Evolutionary conservation across 2,888 invertebrate species (phyloP).

Genomic region (Dryobota labecula): DNA sequence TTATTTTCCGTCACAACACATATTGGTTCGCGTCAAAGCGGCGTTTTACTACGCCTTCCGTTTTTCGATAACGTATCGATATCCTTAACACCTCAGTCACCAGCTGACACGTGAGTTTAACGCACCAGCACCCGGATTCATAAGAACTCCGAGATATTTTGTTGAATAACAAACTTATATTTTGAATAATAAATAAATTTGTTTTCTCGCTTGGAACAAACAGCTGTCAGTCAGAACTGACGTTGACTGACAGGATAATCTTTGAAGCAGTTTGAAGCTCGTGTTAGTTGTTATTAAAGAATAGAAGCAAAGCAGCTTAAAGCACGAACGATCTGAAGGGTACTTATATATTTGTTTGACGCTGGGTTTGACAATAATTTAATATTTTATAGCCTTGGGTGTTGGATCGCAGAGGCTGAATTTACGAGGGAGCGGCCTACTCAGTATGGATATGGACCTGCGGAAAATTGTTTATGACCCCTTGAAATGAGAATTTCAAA

Average conservation of each 20-base stretch:
- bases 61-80: conserved; percentile 72
- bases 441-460: conserved; percentile 72
- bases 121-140: conserved; percentile 40
- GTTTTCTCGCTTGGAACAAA: conserved; percentile 46
- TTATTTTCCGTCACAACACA: conserved; percentile 69
- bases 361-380: conserved; percentile 74
- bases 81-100: conserved; percentile 59
- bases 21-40: conserved; percentile 62
- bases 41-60: conserved; percentile 72
- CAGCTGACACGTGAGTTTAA: neutral
- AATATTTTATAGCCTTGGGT: conserved; percentile 75
- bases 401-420: conserved; percentile 69
- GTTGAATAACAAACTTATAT: conserved; percentile 55
- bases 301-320: too few relatives aligned
- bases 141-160: conserved; percentile 52
- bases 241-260: conserved; percentile 24
- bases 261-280: conserved; percentile 21
- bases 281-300: conserved; percentile 30
- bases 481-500: conserved; percentile 69
- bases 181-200: conserved; percentile 51
- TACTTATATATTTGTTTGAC: conserved; percentile 52
- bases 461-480: conserved; percentile 75
- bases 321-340: conserved; percentile 57
- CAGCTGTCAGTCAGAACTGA: conserved; percentile 28
- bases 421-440: conserved; percentile 75